Evolutionary conservation across 1,140 invertebrate genomes (phyloP).

Genomic region (Zaprionus davidi): DNA sequence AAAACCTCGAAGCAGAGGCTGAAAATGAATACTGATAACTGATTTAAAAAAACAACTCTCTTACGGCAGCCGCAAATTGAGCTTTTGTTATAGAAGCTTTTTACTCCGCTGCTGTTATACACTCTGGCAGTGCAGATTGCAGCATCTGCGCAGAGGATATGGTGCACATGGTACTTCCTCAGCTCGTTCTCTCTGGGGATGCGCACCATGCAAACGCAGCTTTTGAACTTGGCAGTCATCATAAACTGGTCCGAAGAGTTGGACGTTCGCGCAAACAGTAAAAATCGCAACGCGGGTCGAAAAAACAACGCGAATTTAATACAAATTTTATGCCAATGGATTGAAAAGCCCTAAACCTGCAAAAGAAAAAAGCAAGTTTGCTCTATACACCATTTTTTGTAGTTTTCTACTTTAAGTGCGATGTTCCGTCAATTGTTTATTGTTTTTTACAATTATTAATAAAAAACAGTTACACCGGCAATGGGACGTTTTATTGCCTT

Average conservation of each 20-base stretch:
- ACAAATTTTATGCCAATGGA: conserved; percentile 43
- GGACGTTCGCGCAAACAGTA: conserved; percentile 22
- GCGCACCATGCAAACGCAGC: conserved; percentile 34
- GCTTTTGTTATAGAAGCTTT: conserved; percentile 28
- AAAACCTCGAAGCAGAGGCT: not conserved
- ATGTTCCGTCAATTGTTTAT: not conserved
- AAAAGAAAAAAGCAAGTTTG: not conserved
- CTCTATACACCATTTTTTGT: not conserved
- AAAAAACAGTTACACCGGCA: conserved; percentile 28
- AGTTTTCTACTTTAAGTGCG: not conserved
- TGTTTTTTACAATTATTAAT: conserved; percentile 9
- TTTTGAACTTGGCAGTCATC: conserved; percentile 41
- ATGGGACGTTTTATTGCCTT: not conserved
- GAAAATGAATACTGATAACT: not conserved
- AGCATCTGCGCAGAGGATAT: conserved; percentile 46
- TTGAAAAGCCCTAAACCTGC: conserved; percentile 11
- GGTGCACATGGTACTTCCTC: conserved; percentile 6
- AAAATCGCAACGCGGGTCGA: conserved; percentile 2
- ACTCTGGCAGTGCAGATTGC: conserved; percentile 21
- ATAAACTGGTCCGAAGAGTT: conserved; percentile 38
- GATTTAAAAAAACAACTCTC: not conserved
- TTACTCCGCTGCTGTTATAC: conserved; percentile 37
- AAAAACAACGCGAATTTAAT: conserved; percentile 32
- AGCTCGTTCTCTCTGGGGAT: conserved; percentile 39
- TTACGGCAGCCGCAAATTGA: not conserved